These are phyloP conservation scores for Uloborus diversus DNA, from an alignment of 1,140 invertebrate species.

Conservation along the genomic window DNA sequence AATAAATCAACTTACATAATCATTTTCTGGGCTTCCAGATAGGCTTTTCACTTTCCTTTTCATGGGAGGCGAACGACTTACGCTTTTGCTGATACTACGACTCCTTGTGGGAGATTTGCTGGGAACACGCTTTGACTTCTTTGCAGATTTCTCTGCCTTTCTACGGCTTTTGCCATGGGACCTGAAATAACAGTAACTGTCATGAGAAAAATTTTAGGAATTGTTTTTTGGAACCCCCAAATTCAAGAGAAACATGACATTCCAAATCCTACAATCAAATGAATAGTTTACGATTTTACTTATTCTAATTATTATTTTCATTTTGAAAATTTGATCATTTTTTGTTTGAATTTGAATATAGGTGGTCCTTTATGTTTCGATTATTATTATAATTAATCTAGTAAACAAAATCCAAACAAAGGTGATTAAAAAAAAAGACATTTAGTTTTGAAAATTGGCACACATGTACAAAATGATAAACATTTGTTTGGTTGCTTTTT, in stretches of 20 bases:
- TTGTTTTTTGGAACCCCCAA: not conserved
- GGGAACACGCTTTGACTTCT: conserved; percentile 3
- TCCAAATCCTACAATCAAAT: not conserved
- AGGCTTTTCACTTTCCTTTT: conserved; percentile 6
- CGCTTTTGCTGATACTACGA: conserved; percentile 27
- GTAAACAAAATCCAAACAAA: too few species aligned
- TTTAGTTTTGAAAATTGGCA: too few species aligned
- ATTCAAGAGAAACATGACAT: too few species aligned
- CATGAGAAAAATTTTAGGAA: not conserved
- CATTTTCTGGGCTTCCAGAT: too few species aligned
- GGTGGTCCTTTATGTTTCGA: too few species aligned
- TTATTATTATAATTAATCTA: too few species aligned
- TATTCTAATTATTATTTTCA: not conserved
- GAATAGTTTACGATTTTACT: not conserved
- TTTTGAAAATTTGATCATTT: not conserved
- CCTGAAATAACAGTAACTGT: not conserved
- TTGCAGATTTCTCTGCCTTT: conserved; percentile 21
- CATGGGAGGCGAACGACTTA: conserved; percentile 23
- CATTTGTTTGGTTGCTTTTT: too few species aligned
- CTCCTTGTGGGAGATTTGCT: conserved; percentile 42
- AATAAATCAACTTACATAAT: too few species aligned
- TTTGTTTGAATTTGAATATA: too few species aligned
- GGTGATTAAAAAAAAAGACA: too few species aligned
- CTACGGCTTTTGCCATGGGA: conserved; percentile 20
- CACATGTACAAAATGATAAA: too few species aligned